Percentiles rank a stretch among this genome's conserved stretches.
These are phyloP conservation scores for Diadumene lineata DNA, from an alignment of 92 coral and sea anemone genomes.

Conservation along the genomic window DNA sequence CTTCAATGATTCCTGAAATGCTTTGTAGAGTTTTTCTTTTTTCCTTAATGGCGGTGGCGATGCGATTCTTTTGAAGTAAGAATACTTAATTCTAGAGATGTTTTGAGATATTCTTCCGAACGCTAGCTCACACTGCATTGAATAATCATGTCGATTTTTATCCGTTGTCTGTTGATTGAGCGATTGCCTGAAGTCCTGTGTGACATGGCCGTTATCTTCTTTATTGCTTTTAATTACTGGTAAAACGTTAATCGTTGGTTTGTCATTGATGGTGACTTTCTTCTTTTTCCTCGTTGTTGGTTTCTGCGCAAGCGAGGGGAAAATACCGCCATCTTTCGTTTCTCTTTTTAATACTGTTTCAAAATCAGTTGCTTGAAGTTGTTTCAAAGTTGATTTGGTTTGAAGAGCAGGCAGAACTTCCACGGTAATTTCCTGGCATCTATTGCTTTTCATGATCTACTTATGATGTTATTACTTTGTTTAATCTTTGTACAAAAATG, in stretches of 20 bases:
- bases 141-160: background rate
- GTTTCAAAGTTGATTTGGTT: background rate
- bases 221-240: background rate
- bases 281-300: background rate
- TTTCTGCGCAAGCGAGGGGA: background rate
- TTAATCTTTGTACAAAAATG: too few relatives aligned
- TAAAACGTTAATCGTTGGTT: background rate
- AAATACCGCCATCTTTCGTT: background rate
- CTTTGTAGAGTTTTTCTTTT: background rate
- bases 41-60: slow-evolving; percentile 10
- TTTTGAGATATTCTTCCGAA: slow-evolving; percentile 25
- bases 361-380: background rate
- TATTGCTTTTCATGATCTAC: too few relatives aligned
- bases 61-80: slow-evolving; percentile 22
- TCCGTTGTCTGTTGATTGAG: background rate
- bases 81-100: slow-evolving; percentile 23
- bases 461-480: too few relatives aligned
- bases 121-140: slow-evolving; percentile 26
- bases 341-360: background rate
- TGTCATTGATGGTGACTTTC: background rate
- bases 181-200: background rate
- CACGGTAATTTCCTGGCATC: too few relatives aligned
- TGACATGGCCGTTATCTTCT: too few relatives aligned
- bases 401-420: slow-evolving; percentile 1
- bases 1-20: background rate